Evolutionary conservation across 2,797 vertebrate genomes (phyloP).

Genomic region (Mallotus villosus): DNA sequence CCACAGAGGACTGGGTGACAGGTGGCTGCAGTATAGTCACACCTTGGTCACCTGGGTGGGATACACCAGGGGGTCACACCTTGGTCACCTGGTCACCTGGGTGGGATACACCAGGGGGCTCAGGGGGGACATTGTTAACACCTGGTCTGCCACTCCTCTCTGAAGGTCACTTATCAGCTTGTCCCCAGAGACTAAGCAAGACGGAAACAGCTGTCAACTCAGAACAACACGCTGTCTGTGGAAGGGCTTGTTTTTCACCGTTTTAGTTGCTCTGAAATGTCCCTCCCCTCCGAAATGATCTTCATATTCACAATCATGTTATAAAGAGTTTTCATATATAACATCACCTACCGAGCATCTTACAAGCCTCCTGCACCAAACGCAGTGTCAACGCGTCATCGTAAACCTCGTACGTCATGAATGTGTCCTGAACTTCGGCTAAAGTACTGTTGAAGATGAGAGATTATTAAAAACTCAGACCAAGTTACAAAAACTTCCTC

Average conservation of each 20-base stretch:
- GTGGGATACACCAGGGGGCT: slow-evolving; percentile 15
- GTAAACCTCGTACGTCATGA: slow-evolving; percentile 77
- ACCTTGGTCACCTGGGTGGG: slow-evolving; percentile 8
- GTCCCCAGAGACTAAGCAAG: not conserved
- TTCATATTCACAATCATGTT: not conserved
- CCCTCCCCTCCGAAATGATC: not conserved
- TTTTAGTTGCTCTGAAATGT: not conserved
- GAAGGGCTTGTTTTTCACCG: not conserved
- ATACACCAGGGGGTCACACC: slow-evolving; percentile 14
- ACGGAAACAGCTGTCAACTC: not conserved
- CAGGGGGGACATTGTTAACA: slow-evolving; percentile 58
- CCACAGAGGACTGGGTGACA: slow-evolving; percentile 1
- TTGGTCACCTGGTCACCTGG: slow-evolving; percentile 14
- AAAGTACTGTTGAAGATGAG: slow-evolving; percentile 53
- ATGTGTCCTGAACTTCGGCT: slow-evolving; percentile 67
- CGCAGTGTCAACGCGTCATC: slow-evolving; percentile 74
- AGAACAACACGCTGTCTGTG: not conserved
- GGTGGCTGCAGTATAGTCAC: slow-evolving; percentile 2
- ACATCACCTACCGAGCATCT: slow-evolving; percentile 63
- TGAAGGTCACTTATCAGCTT: not conserved
- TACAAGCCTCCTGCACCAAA: slow-evolving; percentile 75
- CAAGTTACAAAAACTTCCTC: not conserved
- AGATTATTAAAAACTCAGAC: not conserved
- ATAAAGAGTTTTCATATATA: not conserved
- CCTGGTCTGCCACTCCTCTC: slow-evolving; percentile 20